Percentiles rank a stretch among this genome's conserved stretches.
phyloP scores from a whole-genome alignment of 2,888 invertebrate species.

The Myopa tessellatipennis region DNA sequence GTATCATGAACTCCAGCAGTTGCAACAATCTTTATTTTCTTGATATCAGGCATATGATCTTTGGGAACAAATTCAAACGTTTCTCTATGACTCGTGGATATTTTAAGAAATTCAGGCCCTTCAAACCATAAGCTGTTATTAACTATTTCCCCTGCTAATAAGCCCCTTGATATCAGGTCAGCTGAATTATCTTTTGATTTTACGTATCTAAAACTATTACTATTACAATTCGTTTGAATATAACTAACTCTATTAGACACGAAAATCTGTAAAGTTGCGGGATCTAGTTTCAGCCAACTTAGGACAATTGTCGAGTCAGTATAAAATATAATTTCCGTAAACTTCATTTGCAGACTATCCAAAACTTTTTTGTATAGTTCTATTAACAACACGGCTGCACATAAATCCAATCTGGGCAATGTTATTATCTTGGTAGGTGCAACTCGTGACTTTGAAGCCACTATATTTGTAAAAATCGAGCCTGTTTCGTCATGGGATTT shows the following conservation, averaged over 20 bases:
- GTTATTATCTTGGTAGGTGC: constrained; percentile 2
- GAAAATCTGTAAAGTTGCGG: constrained; percentile 32
- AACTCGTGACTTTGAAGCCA: constrained; percentile 37
- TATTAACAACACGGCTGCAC: constrained; percentile 34
- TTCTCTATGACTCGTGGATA: background rate
- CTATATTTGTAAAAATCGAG: background rate
- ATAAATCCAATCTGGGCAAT: constrained; percentile 36
- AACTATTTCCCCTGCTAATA: background rate
- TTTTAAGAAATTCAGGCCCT: background rate
- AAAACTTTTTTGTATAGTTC: constrained; percentile 33
- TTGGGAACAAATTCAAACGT: background rate
- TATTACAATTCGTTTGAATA: constrained; percentile 26
- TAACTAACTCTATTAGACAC: constrained; percentile 34
- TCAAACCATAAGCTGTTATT: background rate
- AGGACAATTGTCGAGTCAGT: constrained; percentile 37
- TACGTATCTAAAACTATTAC: constrained; percentile 35
- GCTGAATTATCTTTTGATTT: background rate
- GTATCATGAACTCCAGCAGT: background rate
- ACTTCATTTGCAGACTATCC: constrained; percentile 10
- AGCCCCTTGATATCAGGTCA: no score
- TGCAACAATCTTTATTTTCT: background rate
- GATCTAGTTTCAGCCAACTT: constrained; percentile 29
- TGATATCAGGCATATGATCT: background rate
- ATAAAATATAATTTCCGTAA: constrained; percentile 17
- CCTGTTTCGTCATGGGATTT: background rate